phyloP scores from a whole-genome alignment of 2,113 vertebrate genomes.

The Vulpes vulpes region DNA sequence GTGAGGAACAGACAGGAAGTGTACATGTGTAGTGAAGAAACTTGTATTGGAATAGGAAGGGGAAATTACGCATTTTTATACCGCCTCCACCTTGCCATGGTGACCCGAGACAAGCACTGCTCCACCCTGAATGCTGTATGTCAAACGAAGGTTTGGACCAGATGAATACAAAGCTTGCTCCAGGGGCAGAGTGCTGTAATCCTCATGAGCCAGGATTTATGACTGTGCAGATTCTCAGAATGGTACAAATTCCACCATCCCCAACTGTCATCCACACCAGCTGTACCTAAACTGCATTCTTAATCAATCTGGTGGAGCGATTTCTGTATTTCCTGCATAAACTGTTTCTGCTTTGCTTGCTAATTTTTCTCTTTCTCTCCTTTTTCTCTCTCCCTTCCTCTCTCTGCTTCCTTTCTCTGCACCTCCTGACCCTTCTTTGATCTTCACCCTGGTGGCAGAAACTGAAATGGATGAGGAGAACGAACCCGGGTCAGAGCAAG shows the following conservation, averaged over 20 bases:
- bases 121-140: neutral
- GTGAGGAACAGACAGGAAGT: neutral
- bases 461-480: conserved; percentile 87
- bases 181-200: neutral
- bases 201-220: neutral
- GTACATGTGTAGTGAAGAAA: neutral
- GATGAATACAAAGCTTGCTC: neutral
- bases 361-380: conserved; percentile 86
- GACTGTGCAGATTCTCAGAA: conserved; percentile 37
- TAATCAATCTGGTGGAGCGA: conserved; percentile 58
- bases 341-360: conserved; percentile 85
- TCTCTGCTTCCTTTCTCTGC: conserved; percentile 64
- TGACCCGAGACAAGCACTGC: neutral
- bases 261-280: conserved; percentile 45
- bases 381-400: conserved; percentile 64
- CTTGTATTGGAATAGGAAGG: neutral
- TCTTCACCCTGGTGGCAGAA: conserved; percentile 86
- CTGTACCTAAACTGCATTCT: conserved; percentile 49
- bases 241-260: neutral
- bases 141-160: neutral
- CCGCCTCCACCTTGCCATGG: neutral
- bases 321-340: conserved; percentile 86
- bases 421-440: conserved; percentile 73
- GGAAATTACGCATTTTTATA: neutral
- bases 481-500: conserved; percentile 84